Conservation (phyloP, 1,140 invertebrate species). For the Acromyrmex echinatior region DNA sequence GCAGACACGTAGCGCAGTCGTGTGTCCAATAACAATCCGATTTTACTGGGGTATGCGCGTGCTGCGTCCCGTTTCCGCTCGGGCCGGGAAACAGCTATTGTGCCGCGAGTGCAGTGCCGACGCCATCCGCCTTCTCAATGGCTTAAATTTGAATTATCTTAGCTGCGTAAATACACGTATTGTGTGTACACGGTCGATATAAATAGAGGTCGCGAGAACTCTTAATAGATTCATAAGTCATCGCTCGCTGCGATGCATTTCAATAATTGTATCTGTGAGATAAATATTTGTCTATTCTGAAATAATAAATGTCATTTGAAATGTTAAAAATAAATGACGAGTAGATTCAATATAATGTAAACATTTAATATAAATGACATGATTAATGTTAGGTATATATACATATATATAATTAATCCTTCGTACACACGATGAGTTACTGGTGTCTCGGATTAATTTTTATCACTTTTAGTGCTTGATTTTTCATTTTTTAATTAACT, state of each 20-base stretch:
- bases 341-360: not conserved
- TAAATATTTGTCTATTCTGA: not conserved
- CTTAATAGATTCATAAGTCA: constrained; percentile 28
- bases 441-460: no score
- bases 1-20: constrained; percentile 8
- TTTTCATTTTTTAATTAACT: no score
- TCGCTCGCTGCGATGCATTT: not conserved
- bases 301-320: not conserved
- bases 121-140: not conserved
- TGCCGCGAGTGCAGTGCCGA: not conserved
- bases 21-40: constrained; percentile 43
- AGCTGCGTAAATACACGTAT: constrained; percentile 34
- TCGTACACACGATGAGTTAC: no score
- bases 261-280: constrained; percentile 9
- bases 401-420: no score
- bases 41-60: constrained; percentile 27
- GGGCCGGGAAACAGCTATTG: constrained; percentile 43
- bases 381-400: no score
- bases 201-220: constrained; percentile 10
- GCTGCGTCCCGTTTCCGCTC: constrained; percentile 22
- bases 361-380: not conserved
- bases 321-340: not conserved
- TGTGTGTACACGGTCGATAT: not conserved
- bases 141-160: constrained; percentile 54
- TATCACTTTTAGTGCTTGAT: no score